Conservation (phyloP, 2,797 vertebrate species). For the Odontamblyopus lacepedii region DNA sequence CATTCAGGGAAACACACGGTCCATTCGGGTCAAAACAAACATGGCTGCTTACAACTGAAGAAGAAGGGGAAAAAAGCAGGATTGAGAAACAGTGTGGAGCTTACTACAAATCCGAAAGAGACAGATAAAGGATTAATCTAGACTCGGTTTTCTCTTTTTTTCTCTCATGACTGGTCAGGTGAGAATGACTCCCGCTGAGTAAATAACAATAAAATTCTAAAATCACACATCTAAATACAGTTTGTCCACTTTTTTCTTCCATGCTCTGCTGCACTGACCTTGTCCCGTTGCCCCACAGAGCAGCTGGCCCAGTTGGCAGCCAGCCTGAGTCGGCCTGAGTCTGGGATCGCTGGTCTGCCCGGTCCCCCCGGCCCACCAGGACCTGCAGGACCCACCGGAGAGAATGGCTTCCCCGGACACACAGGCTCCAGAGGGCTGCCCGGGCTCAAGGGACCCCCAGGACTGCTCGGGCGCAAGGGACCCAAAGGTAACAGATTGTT, state of each 20-base stretch:
- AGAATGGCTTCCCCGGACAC: conserved; percentile 92
- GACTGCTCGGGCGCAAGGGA: conserved; percentile 86
- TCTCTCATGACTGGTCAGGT: not conserved
- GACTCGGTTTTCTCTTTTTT: not conserved
- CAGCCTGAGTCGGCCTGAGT: conserved; percentile 88
- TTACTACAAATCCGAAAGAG: not conserved
- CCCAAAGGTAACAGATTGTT: conserved; percentile 80
- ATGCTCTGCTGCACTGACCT: not conserved
- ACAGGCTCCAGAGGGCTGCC: conserved; percentile 89
- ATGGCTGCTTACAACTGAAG: too few species aligned
- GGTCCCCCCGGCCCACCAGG: conserved; percentile 90
- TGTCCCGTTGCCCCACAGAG: conserved; percentile 76
- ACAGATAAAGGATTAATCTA: not conserved
- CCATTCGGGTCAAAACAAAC: too few species aligned
- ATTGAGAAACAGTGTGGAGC: too few species aligned
- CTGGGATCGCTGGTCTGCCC: conserved; percentile 84
- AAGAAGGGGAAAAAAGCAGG: too few species aligned
- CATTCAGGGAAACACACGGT: too few species aligned
- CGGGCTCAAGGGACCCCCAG: conserved; percentile 92
- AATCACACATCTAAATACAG: too few species aligned
- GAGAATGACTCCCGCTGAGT: not conserved
- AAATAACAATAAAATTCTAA: too few species aligned
- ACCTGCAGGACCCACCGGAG: conserved; percentile 82
- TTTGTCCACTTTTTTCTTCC: not conserved
- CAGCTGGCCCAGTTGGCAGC: conserved; percentile 93